Conservation (phyloP, 1,140 invertebrate species). For the Lordiphosa stackelbergi region DNA sequence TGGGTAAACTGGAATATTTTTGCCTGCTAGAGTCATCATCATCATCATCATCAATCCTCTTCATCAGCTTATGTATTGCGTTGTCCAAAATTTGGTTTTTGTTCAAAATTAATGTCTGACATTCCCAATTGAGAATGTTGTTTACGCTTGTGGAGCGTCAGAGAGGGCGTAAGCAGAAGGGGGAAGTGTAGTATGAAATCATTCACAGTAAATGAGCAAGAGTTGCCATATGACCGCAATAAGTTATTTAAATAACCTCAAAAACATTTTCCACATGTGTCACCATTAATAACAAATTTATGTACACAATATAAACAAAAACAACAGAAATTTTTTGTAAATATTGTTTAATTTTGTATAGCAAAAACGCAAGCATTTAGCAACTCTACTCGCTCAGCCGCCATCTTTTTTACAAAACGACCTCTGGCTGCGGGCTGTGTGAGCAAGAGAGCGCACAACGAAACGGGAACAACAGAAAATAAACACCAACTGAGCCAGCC, state of each 20-base stretch:
- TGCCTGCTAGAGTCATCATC: constrained; percentile 40
- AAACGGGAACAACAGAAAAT: constrained; percentile 48
- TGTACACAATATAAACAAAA: constrained; percentile 23
- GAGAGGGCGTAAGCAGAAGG: not conserved
- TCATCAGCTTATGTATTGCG: constrained; percentile 40
- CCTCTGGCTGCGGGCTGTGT: constrained; percentile 36
- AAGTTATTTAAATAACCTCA: constrained; percentile 12
- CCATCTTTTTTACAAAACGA: constrained; percentile 56
- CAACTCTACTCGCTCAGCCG: constrained; percentile 49
- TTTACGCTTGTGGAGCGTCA: constrained; percentile 24
- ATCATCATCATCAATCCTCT: constrained; percentile 49
- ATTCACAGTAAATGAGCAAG: constrained; percentile 30
- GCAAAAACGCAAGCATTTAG: constrained; percentile 40
- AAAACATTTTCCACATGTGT: constrained; percentile 2
- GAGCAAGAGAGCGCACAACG: constrained; percentile 21
- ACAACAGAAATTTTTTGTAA: constrained; percentile 23
- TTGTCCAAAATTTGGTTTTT: constrained; percentile 50
- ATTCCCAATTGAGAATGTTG: constrained; percentile 48
- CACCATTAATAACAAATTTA: not conserved
- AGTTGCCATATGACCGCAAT: constrained; percentile 48
- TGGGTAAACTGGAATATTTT: constrained; percentile 19
- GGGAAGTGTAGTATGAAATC: constrained; percentile 39
- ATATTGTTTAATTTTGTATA: constrained; percentile 23
- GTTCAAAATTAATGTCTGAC: constrained; percentile 39
- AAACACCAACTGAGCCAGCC: constrained; percentile 21